Base-by-base conservation (phyloP, 2,888 invertebrate genomes). In the Criorhina ranunculi region DNA sequence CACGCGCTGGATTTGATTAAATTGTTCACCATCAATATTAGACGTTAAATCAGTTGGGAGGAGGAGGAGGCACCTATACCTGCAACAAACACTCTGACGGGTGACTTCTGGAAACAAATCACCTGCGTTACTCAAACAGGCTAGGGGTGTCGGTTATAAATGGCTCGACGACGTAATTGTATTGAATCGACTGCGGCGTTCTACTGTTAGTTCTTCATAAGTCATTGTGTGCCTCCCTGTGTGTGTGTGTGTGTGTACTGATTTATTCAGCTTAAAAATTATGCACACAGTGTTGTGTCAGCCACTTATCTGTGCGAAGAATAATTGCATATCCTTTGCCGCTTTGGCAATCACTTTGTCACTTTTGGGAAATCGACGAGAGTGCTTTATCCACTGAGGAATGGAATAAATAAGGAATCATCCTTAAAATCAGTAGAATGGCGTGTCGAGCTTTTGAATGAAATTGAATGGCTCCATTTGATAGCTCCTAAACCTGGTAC, bases 1-100 rank as follows among this genome's bases (percentile, higher is more conserved):
- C 70, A 59, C 46, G 59, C 40, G 69, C 70, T 49, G 49, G 49
- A 37, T 49, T 70, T 70, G 57, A 59, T 59, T 46, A 70, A 70
- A 70, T 59, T 59, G 70, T 37, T 46, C 24, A 19, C 24, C 70
- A 70, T 70, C 70, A 70, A 70, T 70, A 46, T 59, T 49, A 46
- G 37, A 37, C 37, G 70, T 70, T 59, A 59, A 59, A 59, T 57
- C 49, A 49, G 59, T 7, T 59, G 40, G 15, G 11, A 29, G 0
- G 8, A 19, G 44, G 15, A 17, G 17, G 12, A n/a, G 24, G 24
- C 4, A 24, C 9, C 3, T 9, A 1, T 3, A 24, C 49, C 15
- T 19, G 5, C 46, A 42, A 5, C 15, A 11, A 9, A 46, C 46
- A 46, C 9, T 19, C 19, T 9, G 33, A n/a, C 33, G 57, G 6